A percentile compares a stretch with the other conserved stretches of the same genome.
phyloP scores from a whole-genome alignment of 2,797 vertebrate genomes.

The Phataginus tetradactyla region DNA sequence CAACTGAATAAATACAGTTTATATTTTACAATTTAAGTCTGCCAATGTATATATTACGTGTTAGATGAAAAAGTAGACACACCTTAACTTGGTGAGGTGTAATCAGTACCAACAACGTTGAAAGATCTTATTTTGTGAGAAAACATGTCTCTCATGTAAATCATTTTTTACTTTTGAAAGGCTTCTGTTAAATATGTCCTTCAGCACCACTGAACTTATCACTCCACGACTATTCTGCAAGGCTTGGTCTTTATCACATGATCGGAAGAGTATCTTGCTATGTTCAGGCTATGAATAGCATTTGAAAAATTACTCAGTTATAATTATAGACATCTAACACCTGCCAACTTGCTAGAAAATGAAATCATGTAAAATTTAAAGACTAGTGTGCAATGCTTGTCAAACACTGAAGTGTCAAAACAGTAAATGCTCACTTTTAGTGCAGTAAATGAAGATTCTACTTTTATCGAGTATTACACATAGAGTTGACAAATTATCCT shows the following conservation, averaged over 20 bases:
- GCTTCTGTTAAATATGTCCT: constrained; percentile 48
- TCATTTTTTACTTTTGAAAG: constrained; percentile 42
- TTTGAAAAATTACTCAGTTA: constrained; percentile 81
- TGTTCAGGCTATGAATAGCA: constrained; percentile 82
- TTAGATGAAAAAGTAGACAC: constrained; percentile 30
- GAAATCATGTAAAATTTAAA: constrained; percentile 81
- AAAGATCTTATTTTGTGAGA: constrained; percentile 43
- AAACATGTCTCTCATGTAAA: constrained; percentile 46
- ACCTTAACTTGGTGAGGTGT: constrained; percentile 53
- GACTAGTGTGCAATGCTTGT: constrained; percentile 57
- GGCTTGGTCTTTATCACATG: constrained; percentile 75
- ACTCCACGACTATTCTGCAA: constrained; percentile 71
- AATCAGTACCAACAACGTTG: not conserved
- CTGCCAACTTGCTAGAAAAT: constrained; percentile 81
- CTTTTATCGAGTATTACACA: constrained; percentile 49
- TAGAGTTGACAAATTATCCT: constrained; percentile 41
- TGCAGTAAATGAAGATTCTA: constrained; percentile 60
- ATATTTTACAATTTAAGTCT: constrained; percentile 41
- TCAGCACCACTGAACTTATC: constrained; percentile 31
- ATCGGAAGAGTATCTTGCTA: constrained; percentile 76
- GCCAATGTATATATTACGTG: not conserved
- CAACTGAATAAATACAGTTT: constrained; percentile 39
- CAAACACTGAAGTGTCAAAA: constrained; percentile 62
- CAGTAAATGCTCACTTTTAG: constrained; percentile 68
- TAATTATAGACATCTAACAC: constrained; percentile 81